A percentile compares a stretch with the other conserved stretches of the same genome.
Conservation (phyloP, 2,797 vertebrate genomes). For the Simalia tracyae region DNA sequence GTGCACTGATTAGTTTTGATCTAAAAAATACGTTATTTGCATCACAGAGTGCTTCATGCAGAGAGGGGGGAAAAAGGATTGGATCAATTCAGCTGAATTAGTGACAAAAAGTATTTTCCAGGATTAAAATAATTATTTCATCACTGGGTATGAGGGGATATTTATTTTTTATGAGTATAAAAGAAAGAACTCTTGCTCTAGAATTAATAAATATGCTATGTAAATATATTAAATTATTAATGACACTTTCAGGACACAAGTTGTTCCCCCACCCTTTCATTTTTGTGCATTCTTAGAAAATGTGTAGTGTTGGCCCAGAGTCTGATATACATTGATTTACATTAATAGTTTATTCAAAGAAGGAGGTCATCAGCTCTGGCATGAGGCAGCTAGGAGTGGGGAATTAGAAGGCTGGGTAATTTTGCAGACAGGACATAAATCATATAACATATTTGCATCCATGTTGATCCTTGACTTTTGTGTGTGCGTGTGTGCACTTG, state of each 20-base stretch:
- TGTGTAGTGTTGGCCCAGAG: not conserved
- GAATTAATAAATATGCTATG: not conserved
- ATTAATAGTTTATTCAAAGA: conserved; percentile 45
- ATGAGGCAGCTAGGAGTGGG: conserved; percentile 30
- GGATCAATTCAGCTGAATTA: conserved; percentile 40
- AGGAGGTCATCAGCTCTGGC: conserved; percentile 19
- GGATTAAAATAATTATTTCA: conserved; percentile 36
- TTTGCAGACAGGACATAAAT: conserved; percentile 7
- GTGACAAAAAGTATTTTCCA: conserved; percentile 35
- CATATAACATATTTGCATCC: conserved; percentile 7
- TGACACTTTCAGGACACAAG: not conserved
- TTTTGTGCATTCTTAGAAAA: conserved; percentile 3
- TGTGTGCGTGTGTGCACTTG: not conserved
- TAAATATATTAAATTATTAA: conserved; percentile 22
- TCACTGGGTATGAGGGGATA: conserved; percentile 40
- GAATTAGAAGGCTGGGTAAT: conserved; percentile 27
- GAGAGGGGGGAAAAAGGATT: conserved; percentile 35
- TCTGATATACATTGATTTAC: conserved; percentile 22
- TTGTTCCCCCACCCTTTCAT: not conserved
- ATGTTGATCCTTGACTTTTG: not conserved
- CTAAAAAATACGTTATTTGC: conserved; percentile 59
- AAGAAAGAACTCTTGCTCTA: conserved; percentile 23
- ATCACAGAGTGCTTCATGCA: conserved; percentile 41
- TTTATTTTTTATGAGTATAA: conserved; percentile 41
- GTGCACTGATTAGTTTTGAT: conserved; percentile 63